phyloP scores from a whole-genome alignment of 64 coral and sea anemone species.

The Pachyseris speciosa region DNA sequence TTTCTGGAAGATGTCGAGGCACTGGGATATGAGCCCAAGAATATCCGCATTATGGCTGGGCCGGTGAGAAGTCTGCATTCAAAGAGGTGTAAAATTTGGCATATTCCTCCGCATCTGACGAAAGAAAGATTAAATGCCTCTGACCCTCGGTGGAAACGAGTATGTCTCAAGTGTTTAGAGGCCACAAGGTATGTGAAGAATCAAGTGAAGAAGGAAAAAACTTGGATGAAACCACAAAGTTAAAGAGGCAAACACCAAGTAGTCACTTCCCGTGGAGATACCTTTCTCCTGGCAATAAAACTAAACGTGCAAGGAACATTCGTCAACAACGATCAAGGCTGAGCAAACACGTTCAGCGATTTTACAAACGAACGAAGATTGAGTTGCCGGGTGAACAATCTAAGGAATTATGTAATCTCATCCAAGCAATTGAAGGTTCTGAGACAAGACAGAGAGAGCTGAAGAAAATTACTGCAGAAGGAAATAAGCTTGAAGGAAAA shows the following conservation, averaged over 20 bases:
- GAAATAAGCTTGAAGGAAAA: constrained; percentile 16
- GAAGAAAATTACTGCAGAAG: constrained; percentile 8
- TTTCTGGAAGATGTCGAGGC: background rate
- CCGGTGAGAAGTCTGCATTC: background rate
- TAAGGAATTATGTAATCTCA: constrained; percentile 8
- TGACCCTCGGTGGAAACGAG: constrained; percentile 7
- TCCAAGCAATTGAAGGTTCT: constrained; percentile 22
- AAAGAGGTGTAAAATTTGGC: constrained; percentile 13
- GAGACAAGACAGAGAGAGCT: background rate
- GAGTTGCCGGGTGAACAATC: constrained; percentile 18
- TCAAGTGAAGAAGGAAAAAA: background rate
- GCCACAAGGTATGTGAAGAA: background rate
- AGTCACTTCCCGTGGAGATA: constrained; percentile 48
- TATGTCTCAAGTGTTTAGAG: constrained; percentile 1
- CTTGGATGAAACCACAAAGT: constrained; percentile 5
- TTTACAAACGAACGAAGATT: constrained; percentile 27
- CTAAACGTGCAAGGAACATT: background rate
- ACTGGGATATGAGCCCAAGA: background rate
- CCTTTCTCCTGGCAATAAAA: constrained; percentile 31
- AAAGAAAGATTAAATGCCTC: background rate
- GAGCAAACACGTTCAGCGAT: background rate
- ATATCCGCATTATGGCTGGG: background rate
- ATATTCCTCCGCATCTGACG: background rate
- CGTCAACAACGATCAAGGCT: background rate
- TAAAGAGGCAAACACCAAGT: background rate